Percentiles rank a stretch among this genome's conserved stretches.
phyloP scores from a whole-genome alignment of 2,888 invertebrate species.

The Cyclophora punctaria region DNA sequence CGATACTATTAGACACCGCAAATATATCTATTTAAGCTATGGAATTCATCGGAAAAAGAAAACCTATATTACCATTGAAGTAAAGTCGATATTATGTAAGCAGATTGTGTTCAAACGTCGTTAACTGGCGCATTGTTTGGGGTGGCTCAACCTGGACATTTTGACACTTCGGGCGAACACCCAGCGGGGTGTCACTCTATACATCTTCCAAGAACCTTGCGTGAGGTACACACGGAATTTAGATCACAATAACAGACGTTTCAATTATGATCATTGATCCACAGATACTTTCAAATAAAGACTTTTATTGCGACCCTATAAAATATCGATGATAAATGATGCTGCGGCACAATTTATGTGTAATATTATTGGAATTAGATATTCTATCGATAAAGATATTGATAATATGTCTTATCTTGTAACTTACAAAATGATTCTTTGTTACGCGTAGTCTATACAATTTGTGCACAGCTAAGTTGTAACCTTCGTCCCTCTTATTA shows the following conservation, averaged over 20 bases:
- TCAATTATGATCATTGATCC: conserved; percentile 42
- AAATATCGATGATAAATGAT: background rate
- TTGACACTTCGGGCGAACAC: conserved; percentile 71
- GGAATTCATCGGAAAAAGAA: background rate
- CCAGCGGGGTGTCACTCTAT: conserved; percentile 60
- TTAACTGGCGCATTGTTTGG: conserved; percentile 18
- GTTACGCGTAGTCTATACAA: too few species aligned
- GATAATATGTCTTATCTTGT: too few species aligned
- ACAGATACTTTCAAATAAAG: too few species aligned
- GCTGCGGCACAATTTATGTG: too few species aligned
- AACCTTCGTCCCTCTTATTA: too few species aligned
- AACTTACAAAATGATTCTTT: too few species aligned
- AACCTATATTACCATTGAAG: background rate
- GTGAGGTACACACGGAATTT: conserved; percentile 51
- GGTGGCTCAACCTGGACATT: conserved; percentile 62
- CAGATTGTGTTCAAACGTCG: conserved; percentile 1
- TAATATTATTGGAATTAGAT: too few species aligned
- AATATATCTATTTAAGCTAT: conserved; percentile 24
- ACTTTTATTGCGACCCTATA: background rate
- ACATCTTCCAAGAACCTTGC: conserved; percentile 62
- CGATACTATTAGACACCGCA: conserved; percentile 49
- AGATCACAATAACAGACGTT: conserved; percentile 50
- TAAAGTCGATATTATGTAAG: background rate
- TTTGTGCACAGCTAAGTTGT: too few species aligned
- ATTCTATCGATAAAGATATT: too few species aligned